Percentiles rank a stretch among this genome's conserved stretches.
Evolutionary conservation across 2,113 vertebrate genomes (phyloP).

Genomic region (Pollimyrus isidori): DNA sequence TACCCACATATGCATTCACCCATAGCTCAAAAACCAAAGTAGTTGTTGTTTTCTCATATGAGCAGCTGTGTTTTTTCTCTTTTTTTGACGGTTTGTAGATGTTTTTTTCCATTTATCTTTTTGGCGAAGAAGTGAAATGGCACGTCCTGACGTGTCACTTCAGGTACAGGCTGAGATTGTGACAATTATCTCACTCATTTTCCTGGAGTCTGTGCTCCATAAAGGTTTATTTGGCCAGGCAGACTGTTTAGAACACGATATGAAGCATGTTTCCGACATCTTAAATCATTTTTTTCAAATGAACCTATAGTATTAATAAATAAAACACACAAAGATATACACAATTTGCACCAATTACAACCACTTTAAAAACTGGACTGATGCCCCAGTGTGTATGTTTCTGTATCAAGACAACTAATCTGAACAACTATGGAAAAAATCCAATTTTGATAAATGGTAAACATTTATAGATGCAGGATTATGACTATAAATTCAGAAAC

Average conservation of each 20-base stretch:
- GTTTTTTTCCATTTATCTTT: background rate
- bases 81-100: conserved; percentile 22
- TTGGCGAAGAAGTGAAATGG: background rate
- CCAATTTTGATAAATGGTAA: too few species aligned
- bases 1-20: background rate
- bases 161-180: background rate
- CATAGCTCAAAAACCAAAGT: background rate
- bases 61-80: conserved; percentile 34
- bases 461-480: background rate
- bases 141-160: background rate
- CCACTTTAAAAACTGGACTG: too few species aligned
- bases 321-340: background rate
- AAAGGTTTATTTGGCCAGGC: background rate
- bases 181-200: background rate
- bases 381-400: too few species aligned
- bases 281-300: background rate
- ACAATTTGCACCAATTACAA: background rate
- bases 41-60: background rate
- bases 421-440: too few species aligned
- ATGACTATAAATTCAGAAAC: background rate
- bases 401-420: too few species aligned
- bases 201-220: background rate
- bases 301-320: background rate
- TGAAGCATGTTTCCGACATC: background rate
- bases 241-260: background rate